These are phyloP conservation scores for Tachysurus vachellii DNA, from an alignment of 2,113 vertebrate genomes.

Conservation along the genomic window DNA sequence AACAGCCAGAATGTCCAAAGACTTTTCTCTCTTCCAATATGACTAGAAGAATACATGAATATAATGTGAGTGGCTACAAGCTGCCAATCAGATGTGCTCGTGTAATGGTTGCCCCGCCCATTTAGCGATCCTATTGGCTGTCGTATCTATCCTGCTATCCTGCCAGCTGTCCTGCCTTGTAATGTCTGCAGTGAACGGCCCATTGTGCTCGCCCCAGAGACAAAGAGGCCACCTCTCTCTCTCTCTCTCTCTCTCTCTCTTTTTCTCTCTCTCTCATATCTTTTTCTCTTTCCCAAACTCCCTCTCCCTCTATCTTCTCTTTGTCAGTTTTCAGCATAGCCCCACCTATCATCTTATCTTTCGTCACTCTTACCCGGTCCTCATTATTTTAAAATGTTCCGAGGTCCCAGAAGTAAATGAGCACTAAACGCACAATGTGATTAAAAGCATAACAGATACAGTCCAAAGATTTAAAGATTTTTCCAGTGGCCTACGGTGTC, in stretches of 20 bases:
- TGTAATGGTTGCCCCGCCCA: conserved; percentile 33
- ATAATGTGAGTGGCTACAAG: conserved; percentile 1
- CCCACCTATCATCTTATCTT: conserved; percentile 41
- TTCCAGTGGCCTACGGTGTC: conserved; percentile 13
- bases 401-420: background rate
- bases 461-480: conserved; percentile 6
- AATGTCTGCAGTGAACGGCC: conserved; percentile 62
- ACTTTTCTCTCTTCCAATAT: conserved; percentile 9
- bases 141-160: conserved; percentile 55
- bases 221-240: conserved; percentile 53
- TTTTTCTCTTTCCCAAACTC: background rate
- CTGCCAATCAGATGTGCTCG: conserved; percentile 20
- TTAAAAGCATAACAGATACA: background rate
- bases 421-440: too few species aligned
- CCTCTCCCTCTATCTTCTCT: conserved; percentile 37
- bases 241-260: conserved; percentile 26
- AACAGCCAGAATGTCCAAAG: background rate
- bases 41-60: conserved; percentile 17
- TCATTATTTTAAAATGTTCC: conserved; percentile 7
- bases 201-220: conserved; percentile 68
- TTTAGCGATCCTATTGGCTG: conserved; percentile 52
- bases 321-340: conserved; percentile 10
- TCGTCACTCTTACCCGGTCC: conserved; percentile 18
- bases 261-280: background rate
- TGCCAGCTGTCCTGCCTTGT: conserved; percentile 61